Evolutionary conservation across 2,888 invertebrate species (phyloP), one percentile per base, ranked within the genome.

Genomic region (Gastracanthus pulcherrimus): DNA sequence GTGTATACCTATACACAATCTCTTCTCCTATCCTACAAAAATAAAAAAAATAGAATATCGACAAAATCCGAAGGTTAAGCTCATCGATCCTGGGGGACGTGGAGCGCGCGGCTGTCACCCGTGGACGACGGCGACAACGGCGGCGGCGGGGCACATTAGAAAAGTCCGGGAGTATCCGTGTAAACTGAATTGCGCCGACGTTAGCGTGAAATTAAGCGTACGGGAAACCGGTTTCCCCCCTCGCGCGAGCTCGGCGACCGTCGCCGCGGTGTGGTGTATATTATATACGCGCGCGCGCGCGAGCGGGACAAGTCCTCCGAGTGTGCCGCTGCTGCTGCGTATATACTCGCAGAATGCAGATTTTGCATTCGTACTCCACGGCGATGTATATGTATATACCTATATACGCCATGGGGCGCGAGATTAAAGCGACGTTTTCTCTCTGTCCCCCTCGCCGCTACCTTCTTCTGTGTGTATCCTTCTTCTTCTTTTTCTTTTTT

Each of bases 141-240:
- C 36, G n/a, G 84, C 80, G 76, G 84, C 78, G 84, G n/a, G n/a
- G n/a, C n/a, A n/a, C 86, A 86, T 85, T 86, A 86, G 87, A 86
- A 87, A 86, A 86, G 64, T 85, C 87, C 87, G 87, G 86, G 86
- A 87, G 88, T 88, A 88, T 88, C 88, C 88, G 88, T 89, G 89
- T 88, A 90, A 89, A 89, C 90, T 88, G 89, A 90, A 90, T 90
- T 88, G 90, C 89, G 84, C 86, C 87, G 89, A 89, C 87, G 89
- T 90, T 87, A 87, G 89, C 90, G 90, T 90, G 90, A 91, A 91
- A 91, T 91, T 90, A 90, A 90, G 89, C 88, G 89, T 70, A 75
- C 62, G 88, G 88, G 86, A 87, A 90, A 91, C 90, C 90, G 90
- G 90, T 89, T 90, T 85, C 78, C 75, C 83, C 82, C 84, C 60